phyloP scores from a whole-genome alignment of 2,113 vertebrate species.

The Bubo blakistoni region DNA sequence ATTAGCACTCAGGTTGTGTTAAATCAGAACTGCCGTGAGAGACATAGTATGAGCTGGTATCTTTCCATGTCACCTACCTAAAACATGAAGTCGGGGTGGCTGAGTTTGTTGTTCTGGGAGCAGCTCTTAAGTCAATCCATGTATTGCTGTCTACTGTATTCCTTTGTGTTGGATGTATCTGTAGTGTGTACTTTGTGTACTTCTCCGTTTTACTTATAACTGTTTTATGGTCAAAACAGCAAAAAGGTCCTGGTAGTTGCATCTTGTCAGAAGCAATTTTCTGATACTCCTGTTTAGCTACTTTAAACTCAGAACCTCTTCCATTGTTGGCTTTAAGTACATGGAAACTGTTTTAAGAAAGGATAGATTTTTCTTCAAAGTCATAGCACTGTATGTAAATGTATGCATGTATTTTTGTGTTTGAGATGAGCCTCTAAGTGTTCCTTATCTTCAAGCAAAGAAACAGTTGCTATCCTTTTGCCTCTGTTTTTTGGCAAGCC shows the following conservation, averaged over 20 bases:
- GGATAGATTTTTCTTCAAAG: background rate
- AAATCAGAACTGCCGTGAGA: background rate
- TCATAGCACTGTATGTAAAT: background rate
- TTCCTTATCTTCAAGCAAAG: conserved; percentile 28
- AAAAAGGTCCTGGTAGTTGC: background rate
- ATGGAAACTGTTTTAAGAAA: background rate
- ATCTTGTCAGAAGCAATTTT: background rate
- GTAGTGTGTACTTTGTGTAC: background rate
- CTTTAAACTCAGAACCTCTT: background rate
- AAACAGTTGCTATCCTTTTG: background rate
- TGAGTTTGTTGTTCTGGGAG: background rate
- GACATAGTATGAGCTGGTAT: background rate
- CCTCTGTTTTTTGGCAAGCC: conserved; percentile 1
- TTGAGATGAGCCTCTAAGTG: background rate
- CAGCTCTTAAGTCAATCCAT: background rate
- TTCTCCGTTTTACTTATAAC: background rate
- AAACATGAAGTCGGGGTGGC: background rate
- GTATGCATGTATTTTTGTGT: background rate
- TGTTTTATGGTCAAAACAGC: background rate
- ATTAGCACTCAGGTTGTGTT: background rate
- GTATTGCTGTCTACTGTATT: background rate
- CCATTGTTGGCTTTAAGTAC: background rate
- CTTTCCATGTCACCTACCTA: background rate
- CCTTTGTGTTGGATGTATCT: background rate
- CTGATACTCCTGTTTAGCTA: background rate